Base-by-base conservation (phyloP, 2,797 vertebrate genomes). In the Chelon auratus region DNA sequence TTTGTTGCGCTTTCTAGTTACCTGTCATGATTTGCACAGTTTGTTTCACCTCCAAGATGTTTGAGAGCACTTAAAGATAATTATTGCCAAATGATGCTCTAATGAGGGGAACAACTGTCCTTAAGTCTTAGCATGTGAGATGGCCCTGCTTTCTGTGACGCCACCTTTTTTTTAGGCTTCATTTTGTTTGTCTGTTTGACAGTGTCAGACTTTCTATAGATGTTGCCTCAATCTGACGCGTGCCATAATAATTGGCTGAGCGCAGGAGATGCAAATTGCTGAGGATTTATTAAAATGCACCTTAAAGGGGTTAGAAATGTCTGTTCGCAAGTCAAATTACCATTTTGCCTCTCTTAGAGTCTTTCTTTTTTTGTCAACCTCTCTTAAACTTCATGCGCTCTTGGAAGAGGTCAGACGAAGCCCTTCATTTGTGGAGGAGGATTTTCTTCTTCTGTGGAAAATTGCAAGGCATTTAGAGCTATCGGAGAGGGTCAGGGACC, bases 61-160 rank as follows among this genome's bases (percentile, higher is more conserved):
- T 85, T 85, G 62, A 91, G 87, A 93, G 90, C 93, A 95, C 93
- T 94, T 93, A 93, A 87, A 91, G 81, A 88, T 93, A 94, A 95
- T 94, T 93, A 93, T 92, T 92, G 77, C 86, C 79, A 93, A 91
- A 93, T 92, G 84, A 92, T 86, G 81, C 80, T 83, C 83, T 89
- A 91, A 90, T 84, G 84, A 92, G 81, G 77, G 87, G 65, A 89
- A 91, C 85, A 86, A 89, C 87, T 85, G 85, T 90, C 77, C 78
- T 79, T 66, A 85, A 92, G 85, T 83, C 77, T 81, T 84, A 64
- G 62, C 81, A 62, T 48, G 58, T 84, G 71, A 78, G 83, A 68
- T 52, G 26, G 84, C 67, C 87, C 72, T 76, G 60, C 73, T 87
- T 70, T 61, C 77, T 65, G 75, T 85, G 81, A 86, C 75, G 82